Evolutionary conservation across 2,113 vertebrate genomes (phyloP), one percentile per base, ranked within the genome.

Genomic region (human (Homo sapiens)): DNA sequence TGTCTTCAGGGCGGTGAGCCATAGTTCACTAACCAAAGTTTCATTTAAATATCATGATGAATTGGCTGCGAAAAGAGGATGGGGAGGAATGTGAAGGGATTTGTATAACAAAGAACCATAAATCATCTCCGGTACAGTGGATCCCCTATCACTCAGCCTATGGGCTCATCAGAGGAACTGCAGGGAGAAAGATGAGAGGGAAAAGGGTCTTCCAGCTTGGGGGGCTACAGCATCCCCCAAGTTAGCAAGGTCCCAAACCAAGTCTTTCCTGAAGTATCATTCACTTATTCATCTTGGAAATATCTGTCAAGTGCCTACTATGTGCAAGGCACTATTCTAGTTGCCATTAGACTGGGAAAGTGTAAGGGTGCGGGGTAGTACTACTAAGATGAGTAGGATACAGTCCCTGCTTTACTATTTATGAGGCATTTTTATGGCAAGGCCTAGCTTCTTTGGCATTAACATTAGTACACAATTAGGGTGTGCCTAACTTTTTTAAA

Each of bases 61-160:
- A 96, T 96, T 96, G 89, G 86, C 52, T 78, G 57, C 76, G 86
- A 52, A 94, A 95, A 92, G 38, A 55, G 89, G 85, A 91, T 1
- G 3, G 80, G 59, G 59, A 98, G 97, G 98, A 98, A 98, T 98
- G 98, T 45, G 89, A 97, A 93, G 95, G 97, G 80, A 98, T 98
- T 98, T 98, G 98, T 98, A 93, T 98, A 97, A 99, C 98, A 98
- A 98, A 98, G 98, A 98, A 95, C 97, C 95, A 96, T 98, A 98
- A 98, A 98, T 98, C 98, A 98, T 97, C 96, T 98, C 97, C 79
- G 66, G 93, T 97, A 88, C 40, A 48, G 91, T 64, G 76, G 35
- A 85, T 12, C 68, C 25, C 92, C 97, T 94, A 94, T 97, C 98
- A 97, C 97, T 97, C 95, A 91, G 95, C 75, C 94, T 7, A 91